Conservation (phyloP, 2,113 vertebrate genomes). For the Leptobrachium ailaonicum region DNA sequence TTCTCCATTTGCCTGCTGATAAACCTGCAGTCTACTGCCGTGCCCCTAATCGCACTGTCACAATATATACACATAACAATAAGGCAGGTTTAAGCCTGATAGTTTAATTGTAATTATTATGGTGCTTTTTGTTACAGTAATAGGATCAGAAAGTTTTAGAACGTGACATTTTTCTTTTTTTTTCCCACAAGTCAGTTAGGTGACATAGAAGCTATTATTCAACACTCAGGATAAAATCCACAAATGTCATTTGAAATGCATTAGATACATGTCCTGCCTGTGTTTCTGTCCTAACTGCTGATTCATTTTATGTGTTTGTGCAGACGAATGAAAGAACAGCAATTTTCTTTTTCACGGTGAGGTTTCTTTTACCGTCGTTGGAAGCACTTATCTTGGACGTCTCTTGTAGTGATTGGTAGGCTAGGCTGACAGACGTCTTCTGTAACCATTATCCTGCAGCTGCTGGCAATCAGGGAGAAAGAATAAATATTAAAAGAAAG, state of each 20-base stretch:
- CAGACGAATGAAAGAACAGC: conserved; percentile 22
- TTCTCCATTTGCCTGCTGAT: too few species aligned
- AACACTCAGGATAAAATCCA: too few species aligned
- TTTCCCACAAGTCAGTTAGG: too few species aligned
- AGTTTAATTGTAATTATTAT: too few species aligned
- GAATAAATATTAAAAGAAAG: conserved; percentile 21
- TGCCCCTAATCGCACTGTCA: too few species aligned
- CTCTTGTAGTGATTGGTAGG: conserved; percentile 29
- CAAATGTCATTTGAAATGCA: background rate
- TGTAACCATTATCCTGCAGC: conserved; percentile 3
- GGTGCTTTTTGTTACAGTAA: too few species aligned
- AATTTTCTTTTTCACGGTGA: conserved; percentile 1
- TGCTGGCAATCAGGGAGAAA: background rate
- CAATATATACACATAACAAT: too few species aligned
- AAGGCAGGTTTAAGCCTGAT: too few species aligned
- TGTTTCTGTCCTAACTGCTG: conserved; percentile 18
- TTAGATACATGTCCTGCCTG: background rate
- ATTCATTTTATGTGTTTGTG: conserved; percentile 35
- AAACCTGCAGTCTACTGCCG: too few species aligned
- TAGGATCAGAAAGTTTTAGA: too few species aligned
- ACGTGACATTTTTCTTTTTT: too few species aligned
- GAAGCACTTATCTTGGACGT: conserved; percentile 36
- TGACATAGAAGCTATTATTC: too few species aligned
- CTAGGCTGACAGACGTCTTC: conserved; percentile 7
- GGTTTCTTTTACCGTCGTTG: conserved; percentile 14